phyloP scores from a whole-genome alignment of 2,888 invertebrate species.

The Epinotia brunnichana region DNA sequence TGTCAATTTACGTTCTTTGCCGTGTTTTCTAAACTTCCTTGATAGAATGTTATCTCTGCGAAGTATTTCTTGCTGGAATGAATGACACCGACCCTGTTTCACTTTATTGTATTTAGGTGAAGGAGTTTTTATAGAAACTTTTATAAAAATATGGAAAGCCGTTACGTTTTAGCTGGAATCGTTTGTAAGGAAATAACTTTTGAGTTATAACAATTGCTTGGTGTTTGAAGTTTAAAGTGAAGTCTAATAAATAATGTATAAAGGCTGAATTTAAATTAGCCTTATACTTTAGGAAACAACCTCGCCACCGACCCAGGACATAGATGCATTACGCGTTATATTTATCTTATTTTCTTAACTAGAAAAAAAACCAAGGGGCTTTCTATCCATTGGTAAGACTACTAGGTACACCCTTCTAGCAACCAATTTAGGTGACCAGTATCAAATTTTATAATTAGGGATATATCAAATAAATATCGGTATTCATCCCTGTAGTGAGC shows the following conservation, averaged over 20 bases:
- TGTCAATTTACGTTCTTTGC: slow-evolving; percentile 33
- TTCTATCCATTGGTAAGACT: background rate
- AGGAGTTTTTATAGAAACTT: background rate
- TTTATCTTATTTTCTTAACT: slow-evolving; percentile 3
- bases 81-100: slow-evolving; percentile 5
- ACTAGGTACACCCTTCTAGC: too few relatives aligned
- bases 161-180: slow-evolving; percentile 2
- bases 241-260: slow-evolving; percentile 27
- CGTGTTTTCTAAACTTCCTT: slow-evolving; percentile 12
- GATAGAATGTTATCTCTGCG: background rate
- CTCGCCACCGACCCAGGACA: background rate
- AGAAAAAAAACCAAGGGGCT: background rate
- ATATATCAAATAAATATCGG: background rate
- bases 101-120: slow-evolving; percentile 1
- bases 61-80: background rate
- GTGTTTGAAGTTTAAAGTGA: slow-evolving; percentile 11
- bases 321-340: background rate
- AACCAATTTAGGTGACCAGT: background rate
- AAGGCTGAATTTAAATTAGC: slow-evolving; percentile 16
- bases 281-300: background rate
- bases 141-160: slow-evolving; percentile 2
- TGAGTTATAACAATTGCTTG: slow-evolving; percentile 18
- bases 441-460: background rate
- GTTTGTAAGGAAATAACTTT: slow-evolving; percentile 4
- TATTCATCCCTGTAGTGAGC: background rate